A percentile compares a stretch with the other conserved stretches of the same genome.
Evolutionary conservation across 1,140 invertebrate genomes (phyloP).

Genomic region (Batillaria attramentaria): DNA sequence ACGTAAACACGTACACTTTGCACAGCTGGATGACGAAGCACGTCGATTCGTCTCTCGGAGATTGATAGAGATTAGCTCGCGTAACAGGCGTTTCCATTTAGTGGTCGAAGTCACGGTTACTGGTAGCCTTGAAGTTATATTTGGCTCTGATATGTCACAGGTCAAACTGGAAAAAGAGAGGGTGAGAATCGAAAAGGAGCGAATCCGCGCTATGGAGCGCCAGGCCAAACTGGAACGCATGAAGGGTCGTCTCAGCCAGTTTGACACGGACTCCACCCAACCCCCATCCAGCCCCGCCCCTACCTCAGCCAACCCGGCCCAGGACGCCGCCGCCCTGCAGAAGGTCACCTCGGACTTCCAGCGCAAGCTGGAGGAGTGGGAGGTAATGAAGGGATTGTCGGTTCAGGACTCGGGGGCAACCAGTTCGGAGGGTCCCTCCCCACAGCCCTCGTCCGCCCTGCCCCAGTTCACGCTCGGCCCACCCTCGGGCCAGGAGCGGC

Average conservation of each 20-base stretch:
- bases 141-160: too few relatives aligned
- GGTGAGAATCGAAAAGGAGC: constrained; percentile 74
- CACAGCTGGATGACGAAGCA: too few relatives aligned
- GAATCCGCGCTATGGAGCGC: constrained; percentile 73
- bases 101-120: too few relatives aligned
- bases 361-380: constrained; percentile 92
- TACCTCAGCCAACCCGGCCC: neutral
- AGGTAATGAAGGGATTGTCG: constrained; percentile 75
- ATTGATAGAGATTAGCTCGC: too few relatives aligned
- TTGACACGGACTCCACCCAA: constrained; percentile 48
- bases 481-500: constrained; percentile 41
- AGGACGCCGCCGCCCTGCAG: constrained; percentile 4
- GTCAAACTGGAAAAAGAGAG: constrained; percentile 77
- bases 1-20: too few relatives aligned
- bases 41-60: too few relatives aligned
- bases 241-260: constrained; percentile 63
- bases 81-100: too few relatives aligned
- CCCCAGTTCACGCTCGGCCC: constrained; percentile 14
- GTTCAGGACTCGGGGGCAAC: neutral
- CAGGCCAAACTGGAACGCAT: constrained; percentile 74
- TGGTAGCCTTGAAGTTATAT: too few relatives aligned
- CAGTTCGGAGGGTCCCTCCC: constrained; percentile 1
- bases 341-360: constrained; percentile 85
- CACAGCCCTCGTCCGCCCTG: constrained; percentile 31
- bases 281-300: neutral